Evolutionary conservation across 1,140 invertebrate species (phyloP).

Genomic region (Pseudomyrmex cubaensis): DNA sequence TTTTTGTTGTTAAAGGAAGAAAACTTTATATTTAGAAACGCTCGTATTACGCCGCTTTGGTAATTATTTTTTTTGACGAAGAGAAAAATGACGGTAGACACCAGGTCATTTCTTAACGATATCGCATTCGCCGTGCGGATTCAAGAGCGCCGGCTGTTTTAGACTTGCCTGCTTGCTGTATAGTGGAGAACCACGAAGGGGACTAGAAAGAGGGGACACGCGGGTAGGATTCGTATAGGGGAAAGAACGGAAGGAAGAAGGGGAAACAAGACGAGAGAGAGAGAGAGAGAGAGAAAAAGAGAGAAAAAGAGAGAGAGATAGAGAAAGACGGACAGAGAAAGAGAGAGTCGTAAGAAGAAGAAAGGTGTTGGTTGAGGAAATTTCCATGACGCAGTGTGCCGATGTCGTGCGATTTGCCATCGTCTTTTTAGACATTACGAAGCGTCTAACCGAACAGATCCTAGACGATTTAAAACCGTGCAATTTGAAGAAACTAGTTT

Average conservation of each 20-base stretch:
- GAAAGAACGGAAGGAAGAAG: conserved; percentile 31
- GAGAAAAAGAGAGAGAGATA: neutral
- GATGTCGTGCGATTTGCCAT: conserved; percentile 32
- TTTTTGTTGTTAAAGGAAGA: neutral
- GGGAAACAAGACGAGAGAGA: conserved; percentile 10
- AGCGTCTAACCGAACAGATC: conserved; percentile 36
- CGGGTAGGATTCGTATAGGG: neutral
- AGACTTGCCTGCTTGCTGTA: conserved; percentile 8
- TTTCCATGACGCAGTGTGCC: conserved; percentile 74
- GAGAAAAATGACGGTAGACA: neutral
- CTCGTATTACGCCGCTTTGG: neutral
- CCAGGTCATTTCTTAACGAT: neutral
- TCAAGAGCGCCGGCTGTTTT: neutral
- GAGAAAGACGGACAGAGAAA: conserved; percentile 23
- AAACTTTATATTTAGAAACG: neutral
- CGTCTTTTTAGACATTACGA: conserved; percentile 31
- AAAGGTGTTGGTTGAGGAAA: conserved; percentile 72
- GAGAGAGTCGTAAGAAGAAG: conserved; percentile 52
- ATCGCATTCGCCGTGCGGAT: conserved; percentile 4
- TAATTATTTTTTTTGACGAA: neutral
- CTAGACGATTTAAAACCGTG: conserved; percentile 6
- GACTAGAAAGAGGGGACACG: conserved; percentile 36
- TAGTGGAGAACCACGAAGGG: conserved; percentile 11
- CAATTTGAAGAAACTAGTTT: conserved; percentile 36
- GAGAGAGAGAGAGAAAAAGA: neutral